Evolutionary conservation across 2,888 invertebrate species (phyloP).

Genomic region (Thecocarcelia acutangulata): DNA sequence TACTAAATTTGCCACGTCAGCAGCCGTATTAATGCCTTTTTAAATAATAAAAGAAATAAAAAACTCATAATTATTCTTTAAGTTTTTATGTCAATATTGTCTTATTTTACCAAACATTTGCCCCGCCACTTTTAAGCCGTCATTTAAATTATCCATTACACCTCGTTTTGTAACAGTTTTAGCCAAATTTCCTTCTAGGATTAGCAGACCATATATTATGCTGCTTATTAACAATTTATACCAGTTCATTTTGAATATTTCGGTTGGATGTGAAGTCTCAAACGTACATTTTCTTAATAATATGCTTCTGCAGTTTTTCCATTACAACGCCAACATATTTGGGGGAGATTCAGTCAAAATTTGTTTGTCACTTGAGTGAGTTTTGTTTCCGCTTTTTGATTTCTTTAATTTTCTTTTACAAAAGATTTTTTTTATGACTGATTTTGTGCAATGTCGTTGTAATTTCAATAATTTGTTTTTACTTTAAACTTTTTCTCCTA

Average conservation of each 20-base stretch:
- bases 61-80: neutral
- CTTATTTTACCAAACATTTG: conserved; percentile 78
- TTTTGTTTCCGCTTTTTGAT: conserved; percentile 68
- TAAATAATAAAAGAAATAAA: neutral
- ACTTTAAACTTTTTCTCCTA: no score
- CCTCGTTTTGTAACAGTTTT: conserved; percentile 73
- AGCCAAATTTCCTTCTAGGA: conserved; percentile 42
- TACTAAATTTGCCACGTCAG: conserved; percentile 85
- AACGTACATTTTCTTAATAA: conserved; percentile 48
- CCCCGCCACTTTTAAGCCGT: conserved; percentile 79
- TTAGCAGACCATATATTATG: conserved; percentile 14
- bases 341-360: conserved; percentile 46
- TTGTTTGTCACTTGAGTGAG: conserved; percentile 77
- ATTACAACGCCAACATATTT: conserved; percentile 24
- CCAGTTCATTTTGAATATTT: conserved; percentile 39
- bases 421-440: conserved; percentile 9
- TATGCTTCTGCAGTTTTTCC: conserved; percentile 13
- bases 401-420: conserved; percentile 56
- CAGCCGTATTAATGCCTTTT: conserved; percentile 82
- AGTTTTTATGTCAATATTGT: neutral
- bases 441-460: no score
- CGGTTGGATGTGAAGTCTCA: conserved; percentile 12
- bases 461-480: no score
- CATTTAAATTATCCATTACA: conserved; percentile 79
- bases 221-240: conserved; percentile 9